These are phyloP conservation scores for Gymnobelideus leadbeateri DNA, from an alignment of 2,113 vertebrate species.

Conservation along the genomic window DNA sequence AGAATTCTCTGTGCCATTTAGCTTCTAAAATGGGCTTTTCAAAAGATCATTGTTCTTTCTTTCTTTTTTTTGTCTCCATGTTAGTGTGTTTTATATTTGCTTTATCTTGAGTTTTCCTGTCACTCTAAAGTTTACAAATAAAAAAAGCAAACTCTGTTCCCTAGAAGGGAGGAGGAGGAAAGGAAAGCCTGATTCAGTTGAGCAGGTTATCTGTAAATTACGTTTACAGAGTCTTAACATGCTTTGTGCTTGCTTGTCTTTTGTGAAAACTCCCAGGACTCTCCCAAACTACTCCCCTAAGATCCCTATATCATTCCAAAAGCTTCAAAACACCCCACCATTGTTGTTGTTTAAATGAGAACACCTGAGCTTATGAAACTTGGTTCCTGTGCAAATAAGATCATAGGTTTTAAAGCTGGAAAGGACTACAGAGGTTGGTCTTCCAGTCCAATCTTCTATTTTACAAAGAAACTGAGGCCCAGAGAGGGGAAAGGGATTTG, in stretches of 20 bases:
- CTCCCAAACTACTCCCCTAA: conserved; percentile 12
- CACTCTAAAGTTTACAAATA: conserved; percentile 29
- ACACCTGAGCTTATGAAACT: background rate
- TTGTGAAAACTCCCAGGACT: conserved; percentile 6
- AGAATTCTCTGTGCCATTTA: background rate
- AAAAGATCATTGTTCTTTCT: background rate
- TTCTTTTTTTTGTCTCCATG: background rate
- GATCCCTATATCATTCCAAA: conserved; percentile 15
- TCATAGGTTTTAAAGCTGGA: background rate
- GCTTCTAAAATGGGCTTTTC: background rate
- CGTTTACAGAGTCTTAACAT: conserved; percentile 11
- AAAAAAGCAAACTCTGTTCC: conserved; percentile 11
- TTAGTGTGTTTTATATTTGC: conserved; percentile 3
- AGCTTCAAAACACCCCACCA: background rate
- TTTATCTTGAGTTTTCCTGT: conserved; percentile 11
- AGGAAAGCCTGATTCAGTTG: conserved; percentile 30
- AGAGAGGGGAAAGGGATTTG: background rate
- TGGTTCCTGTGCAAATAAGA: background rate
- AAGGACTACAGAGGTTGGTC: background rate
- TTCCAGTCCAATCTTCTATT: background rate
- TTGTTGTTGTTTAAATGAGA: background rate
- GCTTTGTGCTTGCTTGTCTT: conserved; percentile 12
- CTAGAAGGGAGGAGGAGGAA: background rate
- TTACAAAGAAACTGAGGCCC: background rate
- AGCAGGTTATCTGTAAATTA: conserved; percentile 31